Evolutionary conservation across 2,888 invertebrate species (phyloP).

Genomic region (Pycnomerus fuliginosus): DNA sequence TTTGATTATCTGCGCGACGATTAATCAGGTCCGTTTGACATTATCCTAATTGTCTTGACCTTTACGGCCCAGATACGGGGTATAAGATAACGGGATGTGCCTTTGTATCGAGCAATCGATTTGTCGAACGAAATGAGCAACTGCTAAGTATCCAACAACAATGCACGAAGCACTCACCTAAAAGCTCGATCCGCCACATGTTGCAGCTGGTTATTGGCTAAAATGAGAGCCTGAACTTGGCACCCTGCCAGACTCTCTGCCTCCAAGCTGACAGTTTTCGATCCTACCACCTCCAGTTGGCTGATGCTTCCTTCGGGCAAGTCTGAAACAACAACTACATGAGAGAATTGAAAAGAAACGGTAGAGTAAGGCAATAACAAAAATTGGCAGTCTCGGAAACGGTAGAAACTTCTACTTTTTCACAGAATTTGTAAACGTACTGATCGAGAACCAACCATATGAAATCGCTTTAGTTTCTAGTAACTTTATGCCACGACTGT

Average conservation of each 20-base stretch:
- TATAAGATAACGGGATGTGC: slow-evolving; percentile 5
- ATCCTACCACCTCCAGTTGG: slow-evolving; percentile 81
- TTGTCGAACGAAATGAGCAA: slow-evolving; percentile 12
- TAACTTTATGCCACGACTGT: no score
- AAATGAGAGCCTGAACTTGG: slow-evolving; percentile 75
- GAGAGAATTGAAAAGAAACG: no score
- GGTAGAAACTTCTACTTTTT: no score
- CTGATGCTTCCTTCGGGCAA: slow-evolving; percentile 76
- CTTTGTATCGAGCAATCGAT: slow-evolving; percentile 3
- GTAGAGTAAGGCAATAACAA: no score
- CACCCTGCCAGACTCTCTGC: slow-evolving; percentile 77
- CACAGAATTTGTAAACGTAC: no score
- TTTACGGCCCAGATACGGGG: slow-evolving; percentile 7
- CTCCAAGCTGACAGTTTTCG: slow-evolving; percentile 76
- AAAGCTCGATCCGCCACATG: slow-evolving; percentile 78
- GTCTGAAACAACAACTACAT: slow-evolving; percentile 62
- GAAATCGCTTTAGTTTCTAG: no score
- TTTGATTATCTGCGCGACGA: slow-evolving; percentile 13
- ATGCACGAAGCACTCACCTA: slow-evolving; percentile 61
- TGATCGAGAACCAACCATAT: no score
- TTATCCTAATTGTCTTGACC: slow-evolving; percentile 23
- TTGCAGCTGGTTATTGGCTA: slow-evolving; percentile 81
- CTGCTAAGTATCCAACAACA: slow-evolving; percentile 25
- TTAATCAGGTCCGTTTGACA: slow-evolving; percentile 18
- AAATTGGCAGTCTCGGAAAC: no score